Base-by-base conservation (phyloP, 2,113 vertebrate species). In the Gallinago undulata region DNA sequence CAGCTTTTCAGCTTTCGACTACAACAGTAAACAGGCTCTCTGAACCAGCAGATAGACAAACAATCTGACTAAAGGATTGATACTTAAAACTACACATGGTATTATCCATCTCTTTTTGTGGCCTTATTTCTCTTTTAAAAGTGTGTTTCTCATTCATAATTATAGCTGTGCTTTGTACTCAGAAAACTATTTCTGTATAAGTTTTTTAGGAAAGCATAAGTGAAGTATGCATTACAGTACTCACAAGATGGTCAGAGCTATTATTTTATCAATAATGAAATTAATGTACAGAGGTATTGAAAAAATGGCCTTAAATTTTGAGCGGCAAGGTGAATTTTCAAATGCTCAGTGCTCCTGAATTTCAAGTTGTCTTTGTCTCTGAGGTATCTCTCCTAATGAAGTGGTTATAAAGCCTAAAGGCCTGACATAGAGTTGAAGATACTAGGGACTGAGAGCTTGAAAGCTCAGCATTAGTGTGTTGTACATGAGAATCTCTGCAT, bases 21-120 rank as follows among this genome's bases (percentile, higher is more conserved):
- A 19, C 33, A 25, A 56, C 78, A 70, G 86, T 92, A 92, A 96
- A 96, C 95, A 97, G 77, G 50, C 67, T 45, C 31, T 39, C 59
- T 59, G 59, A 41, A 80, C 57, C 53, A 93, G 60, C 78, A 95
- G 70, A 87, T 25, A 82, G 90, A 70, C 84, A 94, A 93, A 91
- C 92, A 95, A 8, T 87, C 22, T 43, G 68, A 93, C 77, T 63
- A 10, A 8, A 10, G 74, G 37, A 39, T 39, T 39, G 39, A 39
- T 39, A 39, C 39, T 39, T 39, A 39, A 39, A 39, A 39, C 39
- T 68, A 19, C 31, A 50, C 56, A 12, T 33, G 7, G 51, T 48
- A 21, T 55, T 47, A 43, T 47, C 21, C n/a, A 37, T 84, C 25
- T 63, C 28, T 92, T 90, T 85, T n/a, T 78, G 41, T 75, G 37